Percentiles rank a stretch among this genome's conserved stretches.
Conservation (phyloP, 2,888 invertebrate species). For the Onchidella celtica region DNA sequence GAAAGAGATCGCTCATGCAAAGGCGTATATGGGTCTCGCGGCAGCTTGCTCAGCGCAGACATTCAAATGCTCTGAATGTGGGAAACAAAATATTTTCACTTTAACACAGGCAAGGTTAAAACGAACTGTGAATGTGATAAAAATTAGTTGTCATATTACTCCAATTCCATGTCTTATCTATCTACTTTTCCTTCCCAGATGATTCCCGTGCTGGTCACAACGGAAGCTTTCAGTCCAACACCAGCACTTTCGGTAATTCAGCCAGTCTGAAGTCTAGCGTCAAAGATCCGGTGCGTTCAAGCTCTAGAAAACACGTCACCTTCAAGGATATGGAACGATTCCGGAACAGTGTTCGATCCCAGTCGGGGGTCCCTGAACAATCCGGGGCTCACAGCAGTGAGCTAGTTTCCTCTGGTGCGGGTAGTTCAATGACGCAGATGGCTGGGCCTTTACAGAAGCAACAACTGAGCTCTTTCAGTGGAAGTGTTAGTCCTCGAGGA, state of each 20-base stretch:
- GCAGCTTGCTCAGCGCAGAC: too few species aligned
- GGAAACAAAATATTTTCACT: too few species aligned
- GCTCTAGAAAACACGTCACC: slow-evolving; percentile 57
- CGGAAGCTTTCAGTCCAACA: slow-evolving; percentile 51
- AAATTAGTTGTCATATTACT: too few species aligned
- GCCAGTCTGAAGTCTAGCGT: slow-evolving; percentile 53
- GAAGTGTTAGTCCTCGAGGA: background rate
- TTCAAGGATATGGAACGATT: slow-evolving; percentile 53
- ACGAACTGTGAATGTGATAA: too few species aligned
- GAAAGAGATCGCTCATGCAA: too few species aligned
- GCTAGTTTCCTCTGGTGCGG: background rate
- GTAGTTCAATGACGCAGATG: background rate
- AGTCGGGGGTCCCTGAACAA: background rate
- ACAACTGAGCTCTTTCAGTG: background rate
- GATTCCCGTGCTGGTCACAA: slow-evolving; percentile 48
- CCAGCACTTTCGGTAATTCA: slow-evolving; percentile 32
- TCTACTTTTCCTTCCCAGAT: slow-evolving; percentile 33
- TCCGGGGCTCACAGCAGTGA: background rate
- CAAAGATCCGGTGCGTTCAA: slow-evolving; percentile 49
- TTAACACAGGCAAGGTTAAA: too few species aligned
- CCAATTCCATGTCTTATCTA: too few species aligned
- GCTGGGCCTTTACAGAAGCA: slow-evolving; percentile 17
- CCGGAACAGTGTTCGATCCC: slow-evolving; percentile 18
- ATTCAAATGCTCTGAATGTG: too few species aligned
- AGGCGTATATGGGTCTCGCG: too few species aligned